Percentiles rank a stretch among this genome's conserved stretches.
These are phyloP conservation scores for Fissipunctia ypsillon DNA, from an alignment of 2,888 invertebrate species.

Conservation along the genomic window DNA sequence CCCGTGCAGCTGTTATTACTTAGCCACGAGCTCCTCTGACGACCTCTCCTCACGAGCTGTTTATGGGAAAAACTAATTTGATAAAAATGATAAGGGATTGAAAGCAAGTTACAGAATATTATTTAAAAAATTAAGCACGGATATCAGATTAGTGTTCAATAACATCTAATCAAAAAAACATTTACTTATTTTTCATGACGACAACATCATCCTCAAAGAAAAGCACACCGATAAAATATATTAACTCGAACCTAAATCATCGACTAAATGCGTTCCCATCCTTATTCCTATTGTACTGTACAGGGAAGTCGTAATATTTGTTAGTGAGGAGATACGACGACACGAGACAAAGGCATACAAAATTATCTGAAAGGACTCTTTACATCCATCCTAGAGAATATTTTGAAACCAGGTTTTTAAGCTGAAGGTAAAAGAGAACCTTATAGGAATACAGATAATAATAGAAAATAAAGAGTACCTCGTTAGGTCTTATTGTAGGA, in stretches of 20 bases:
- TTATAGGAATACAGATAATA: constrained; percentile 1
- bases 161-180: not conserved
- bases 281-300: constrained; percentile 55
- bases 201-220: not conserved
- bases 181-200: not conserved
- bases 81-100: not conserved
- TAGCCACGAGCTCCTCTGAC: too few species aligned
- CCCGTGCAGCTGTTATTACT: too few species aligned
- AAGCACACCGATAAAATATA: constrained; percentile 10
- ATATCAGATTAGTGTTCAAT: not conserved
- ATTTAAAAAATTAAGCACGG: not conserved
- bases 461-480: not conserved
- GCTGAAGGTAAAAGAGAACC: not conserved
- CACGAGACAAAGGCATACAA: constrained; percentile 50
- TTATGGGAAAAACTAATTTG: not conserved
- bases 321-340: constrained; percentile 40
- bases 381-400: constrained; percentile 13
- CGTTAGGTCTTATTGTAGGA: not conserved
- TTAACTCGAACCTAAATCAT: constrained; percentile 21
- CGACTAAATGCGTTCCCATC: constrained; percentile 30
- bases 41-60: too few species aligned
- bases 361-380: constrained; percentile 41
- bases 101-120: not conserved
- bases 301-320: constrained; percentile 63
- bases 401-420: not conserved